Conservation (phyloP, 2,797 vertebrate species). For the Orientallactaga sibirica region DNA sequence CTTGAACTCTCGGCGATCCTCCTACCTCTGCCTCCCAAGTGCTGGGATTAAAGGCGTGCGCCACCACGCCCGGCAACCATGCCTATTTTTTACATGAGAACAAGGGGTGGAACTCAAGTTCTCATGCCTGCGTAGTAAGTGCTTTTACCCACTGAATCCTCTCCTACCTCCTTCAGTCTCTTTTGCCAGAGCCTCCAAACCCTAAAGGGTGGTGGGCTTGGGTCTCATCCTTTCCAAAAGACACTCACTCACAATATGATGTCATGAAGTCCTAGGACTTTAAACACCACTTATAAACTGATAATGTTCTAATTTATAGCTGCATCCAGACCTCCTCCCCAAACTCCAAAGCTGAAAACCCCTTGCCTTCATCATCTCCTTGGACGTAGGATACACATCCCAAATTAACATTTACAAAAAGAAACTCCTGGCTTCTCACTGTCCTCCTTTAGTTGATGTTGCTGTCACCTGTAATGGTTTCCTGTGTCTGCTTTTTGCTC, state of each 20-base stretch:
- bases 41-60: too few species aligned
- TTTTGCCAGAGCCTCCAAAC: not conserved
- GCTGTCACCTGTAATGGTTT: not conserved
- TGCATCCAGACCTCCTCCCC: not conserved
- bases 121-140: too few species aligned
- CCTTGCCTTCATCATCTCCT: not conserved
- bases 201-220: not conserved
- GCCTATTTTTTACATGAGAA: too few species aligned
- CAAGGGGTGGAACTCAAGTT: not conserved
- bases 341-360: not conserved
- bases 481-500: not conserved
- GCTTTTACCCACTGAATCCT: not conserved
- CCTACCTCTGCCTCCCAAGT: too few species aligned
- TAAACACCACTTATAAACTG: not conserved
- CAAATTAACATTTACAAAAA: constrained; percentile 37
- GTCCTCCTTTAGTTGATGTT: not conserved
- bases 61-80: too few species aligned
- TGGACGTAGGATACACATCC: constrained; percentile 27
- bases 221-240: not conserved
- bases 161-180: not conserved
- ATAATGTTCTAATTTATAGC: not conserved
- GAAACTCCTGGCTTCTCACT: not conserved
- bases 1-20: too few species aligned
- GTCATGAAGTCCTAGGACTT: not conserved
- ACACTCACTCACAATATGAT: constrained; percentile 15